A percentile compares a stretch with the other conserved stretches of the same genome.
These are phyloP conservation scores for Idaea dimidiata DNA, from an alignment of 2,888 invertebrate genomes.

Conservation along the genomic window DNA sequence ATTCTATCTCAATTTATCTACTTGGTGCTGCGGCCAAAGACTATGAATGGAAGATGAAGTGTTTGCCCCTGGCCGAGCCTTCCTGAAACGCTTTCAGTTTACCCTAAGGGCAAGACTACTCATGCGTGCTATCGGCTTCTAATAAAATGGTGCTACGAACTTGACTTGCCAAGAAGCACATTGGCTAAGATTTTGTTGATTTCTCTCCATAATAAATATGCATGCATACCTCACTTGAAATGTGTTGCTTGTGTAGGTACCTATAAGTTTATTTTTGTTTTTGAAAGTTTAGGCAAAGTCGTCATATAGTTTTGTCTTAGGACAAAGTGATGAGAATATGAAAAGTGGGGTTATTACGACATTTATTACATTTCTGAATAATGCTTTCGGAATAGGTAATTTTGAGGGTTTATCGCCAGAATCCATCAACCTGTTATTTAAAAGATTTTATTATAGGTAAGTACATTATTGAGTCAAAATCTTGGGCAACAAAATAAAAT, in stretches of 20 bases:
- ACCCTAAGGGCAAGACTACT: conserved; percentile 18
- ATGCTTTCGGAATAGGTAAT: too few species aligned
- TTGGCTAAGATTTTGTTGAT: background rate
- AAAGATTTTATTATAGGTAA: too few species aligned
- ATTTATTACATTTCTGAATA: too few species aligned
- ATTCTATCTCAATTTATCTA: conserved; percentile 30
- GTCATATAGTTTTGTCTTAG: too few species aligned
- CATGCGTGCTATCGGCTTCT: conserved; percentile 19
- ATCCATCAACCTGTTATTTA: too few species aligned
- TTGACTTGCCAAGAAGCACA: background rate
- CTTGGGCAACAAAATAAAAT: too few species aligned
- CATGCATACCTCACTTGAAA: background rate
- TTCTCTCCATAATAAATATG: background rate
- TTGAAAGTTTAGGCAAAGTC: too few species aligned
- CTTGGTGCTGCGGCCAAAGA: conserved; percentile 22
- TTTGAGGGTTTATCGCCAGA: too few species aligned
- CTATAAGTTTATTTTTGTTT: too few species aligned
- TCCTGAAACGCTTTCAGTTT: conserved; percentile 17
- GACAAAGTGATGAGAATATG: too few species aligned
- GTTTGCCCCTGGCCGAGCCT: conserved; percentile 19
- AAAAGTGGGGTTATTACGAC: too few species aligned
- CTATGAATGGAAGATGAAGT: conserved; percentile 34
- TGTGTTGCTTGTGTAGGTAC: background rate
- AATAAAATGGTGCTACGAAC: conserved; percentile 10
- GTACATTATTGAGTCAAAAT: too few species aligned